Evolutionary conservation across 2,888 invertebrate genomes (phyloP).

Genomic region (Ditylenchus weischeri): DNA sequence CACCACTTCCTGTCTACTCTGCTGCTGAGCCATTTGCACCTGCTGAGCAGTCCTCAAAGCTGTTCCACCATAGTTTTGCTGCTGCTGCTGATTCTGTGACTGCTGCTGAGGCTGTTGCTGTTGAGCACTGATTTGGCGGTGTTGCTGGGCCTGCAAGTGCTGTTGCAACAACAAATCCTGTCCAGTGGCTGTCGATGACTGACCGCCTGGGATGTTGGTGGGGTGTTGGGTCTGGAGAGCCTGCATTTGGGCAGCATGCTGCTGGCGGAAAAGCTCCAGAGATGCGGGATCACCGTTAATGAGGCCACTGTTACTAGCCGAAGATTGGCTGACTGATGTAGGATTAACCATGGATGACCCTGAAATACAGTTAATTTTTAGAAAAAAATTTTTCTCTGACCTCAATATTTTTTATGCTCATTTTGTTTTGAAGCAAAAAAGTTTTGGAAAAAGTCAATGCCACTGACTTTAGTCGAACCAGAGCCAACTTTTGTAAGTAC

Average conservation of each 20-base stretch:
- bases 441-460: neutral
- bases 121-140: slow-evolving; percentile 5
- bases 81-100: neutral
- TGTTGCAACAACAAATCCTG: slow-evolving; percentile 7
- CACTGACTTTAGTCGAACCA: too few relatives aligned
- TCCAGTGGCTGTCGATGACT: neutral
- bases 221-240: slow-evolving; percentile 6
- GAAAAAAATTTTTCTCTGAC: neutral
- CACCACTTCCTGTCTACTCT: slow-evolving; percentile 1
- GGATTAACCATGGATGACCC: neutral
- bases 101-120: slow-evolving; percentile 10
- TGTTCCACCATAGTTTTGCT: neutral
- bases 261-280: slow-evolving; percentile 8
- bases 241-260: neutral
- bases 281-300: slow-evolving; percentile 8
- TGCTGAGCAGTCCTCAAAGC: slow-evolving; percentile 6
- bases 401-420: neutral
- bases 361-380: neutral
- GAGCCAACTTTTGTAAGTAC: neutral
- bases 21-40: neutral
- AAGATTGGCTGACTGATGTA: neutral
- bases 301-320: neutral
- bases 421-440: neutral
- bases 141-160: slow-evolving; percentile 8
- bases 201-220: neutral